These are phyloP conservation scores for Malacoctenus gilli DNA, from an alignment of 2,797 vertebrate genomes.

Conservation along the genomic window DNA sequence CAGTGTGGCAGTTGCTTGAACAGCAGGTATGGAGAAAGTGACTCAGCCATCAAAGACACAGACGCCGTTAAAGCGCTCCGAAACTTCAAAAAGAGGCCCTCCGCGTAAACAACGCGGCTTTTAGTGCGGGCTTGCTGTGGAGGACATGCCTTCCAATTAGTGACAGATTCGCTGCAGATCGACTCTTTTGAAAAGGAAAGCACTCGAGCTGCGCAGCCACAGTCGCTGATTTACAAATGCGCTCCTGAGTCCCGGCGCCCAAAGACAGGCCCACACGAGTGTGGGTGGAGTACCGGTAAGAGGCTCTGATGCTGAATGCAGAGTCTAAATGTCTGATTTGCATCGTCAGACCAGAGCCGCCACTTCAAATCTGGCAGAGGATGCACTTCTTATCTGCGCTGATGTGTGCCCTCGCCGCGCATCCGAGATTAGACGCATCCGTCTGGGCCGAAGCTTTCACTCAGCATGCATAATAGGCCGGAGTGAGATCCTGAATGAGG, in stretches of 20 bases:
- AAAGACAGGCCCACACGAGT: conserved; percentile 11
- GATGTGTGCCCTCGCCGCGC: conserved; percentile 51
- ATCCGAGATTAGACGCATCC: conserved; percentile 58
- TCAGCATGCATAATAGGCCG: conserved; percentile 43
- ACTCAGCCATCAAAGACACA: conserved; percentile 44
- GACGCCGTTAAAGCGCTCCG: conserved; percentile 40
- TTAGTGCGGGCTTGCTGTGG: conserved; percentile 9
- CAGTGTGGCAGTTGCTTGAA: conserved; percentile 13
- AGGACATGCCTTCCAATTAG: conserved; percentile 44
- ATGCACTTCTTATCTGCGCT: conserved; percentile 29
- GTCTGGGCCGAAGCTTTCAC: conserved; percentile 35
- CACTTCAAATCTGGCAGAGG: conserved; percentile 15
- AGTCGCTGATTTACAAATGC: conserved; percentile 1
- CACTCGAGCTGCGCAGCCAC: neutral
- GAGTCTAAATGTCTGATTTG: conserved; percentile 28
- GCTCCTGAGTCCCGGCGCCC: neutral
- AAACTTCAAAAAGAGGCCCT: conserved; percentile 53
- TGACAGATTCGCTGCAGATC: conserved; percentile 29
- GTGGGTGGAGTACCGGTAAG: conserved; percentile 1
- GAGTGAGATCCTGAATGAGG: conserved; percentile 48
- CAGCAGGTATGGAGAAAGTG: conserved; percentile 6
- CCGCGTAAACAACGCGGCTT: conserved; percentile 39
- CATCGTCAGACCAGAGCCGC: conserved; percentile 33
- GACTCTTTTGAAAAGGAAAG: conserved; percentile 10
- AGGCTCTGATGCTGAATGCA: conserved; percentile 9